Percentiles rank a stretch among this genome's conserved stretches.
These are phyloP conservation scores for Macquaria australasica DNA, from an alignment of 2,113 vertebrate genomes.

Conservation along the genomic window DNA sequence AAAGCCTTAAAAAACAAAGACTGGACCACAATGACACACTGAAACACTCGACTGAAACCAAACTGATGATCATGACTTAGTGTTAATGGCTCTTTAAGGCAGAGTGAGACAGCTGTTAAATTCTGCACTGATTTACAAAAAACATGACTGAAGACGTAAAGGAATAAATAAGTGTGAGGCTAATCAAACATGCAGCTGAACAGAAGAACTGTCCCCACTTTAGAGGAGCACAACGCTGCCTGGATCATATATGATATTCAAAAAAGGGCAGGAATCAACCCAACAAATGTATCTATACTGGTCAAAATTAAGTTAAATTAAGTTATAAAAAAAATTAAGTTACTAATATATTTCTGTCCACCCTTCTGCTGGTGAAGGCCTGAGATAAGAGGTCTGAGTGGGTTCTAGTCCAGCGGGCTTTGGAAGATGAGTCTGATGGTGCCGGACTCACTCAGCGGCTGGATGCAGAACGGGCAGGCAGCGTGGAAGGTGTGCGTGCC, in stretches of 20 bases:
- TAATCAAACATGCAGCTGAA: slow-evolving; percentile 21
- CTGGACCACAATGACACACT: background rate
- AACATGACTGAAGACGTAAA: background rate
- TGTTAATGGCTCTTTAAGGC: slow-evolving; percentile 2
- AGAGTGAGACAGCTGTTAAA: background rate
- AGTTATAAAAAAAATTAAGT: slow-evolving; percentile 34
- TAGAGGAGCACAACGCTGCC: background rate
- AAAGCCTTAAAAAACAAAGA: background rate
- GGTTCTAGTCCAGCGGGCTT: slow-evolving; percentile 87
- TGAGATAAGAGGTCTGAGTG: background rate
- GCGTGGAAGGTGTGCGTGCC: slow-evolving; percentile 93
- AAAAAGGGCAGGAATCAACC: background rate
- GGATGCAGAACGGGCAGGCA: slow-evolving; percentile 95
- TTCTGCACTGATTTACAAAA: slow-evolving; percentile 13
- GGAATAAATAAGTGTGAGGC: slow-evolving; percentile 52
- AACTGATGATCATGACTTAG: background rate
- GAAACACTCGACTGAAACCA: background rate
- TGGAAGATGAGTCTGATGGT: slow-evolving; percentile 96
- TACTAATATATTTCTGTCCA: background rate
- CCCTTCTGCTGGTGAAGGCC: background rate
- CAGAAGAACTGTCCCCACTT: background rate
- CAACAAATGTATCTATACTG: background rate
- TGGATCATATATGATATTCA: background rate
- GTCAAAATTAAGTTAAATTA: slow-evolving; percentile 38
- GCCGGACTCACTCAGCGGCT: slow-evolving; percentile 89